Evolutionary conservation across 2,888 invertebrate species (phyloP), one percentile per base, ranked within the genome.

Genomic region (Odontomyia ornata): DNA sequence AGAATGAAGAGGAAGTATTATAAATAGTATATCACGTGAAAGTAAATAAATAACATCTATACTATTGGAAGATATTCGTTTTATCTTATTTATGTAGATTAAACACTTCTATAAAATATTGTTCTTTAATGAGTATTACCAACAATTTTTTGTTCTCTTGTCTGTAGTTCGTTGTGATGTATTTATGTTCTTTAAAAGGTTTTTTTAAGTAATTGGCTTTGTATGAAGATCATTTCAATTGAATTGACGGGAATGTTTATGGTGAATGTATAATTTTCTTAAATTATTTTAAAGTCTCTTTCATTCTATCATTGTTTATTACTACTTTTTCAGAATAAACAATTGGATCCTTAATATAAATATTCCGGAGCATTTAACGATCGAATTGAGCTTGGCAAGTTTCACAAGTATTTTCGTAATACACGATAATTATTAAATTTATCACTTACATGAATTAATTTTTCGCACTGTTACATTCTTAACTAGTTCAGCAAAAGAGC

Each of bases 381-480:
- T 47, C 47, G 27, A 46, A 69, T 47, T 69, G 69, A 69, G 69
- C 69, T 69, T 69, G 69, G 69, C 69, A 69, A 69, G 69, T 30
- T 23, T 47, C 25, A n/a, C 15, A 30, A 2, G 25, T n/a, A 23
- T 60, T 60, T 23, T 13, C 11, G 57, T 25, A 18, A 15, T n/a
- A 28, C 28, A 60, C 25, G n/a, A n/a, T n/a, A n/a, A n/a, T n/a
- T n/a, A n/a, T 13, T 27, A 2, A 43, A 11, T n/a, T 27, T 5
- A 36, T 27, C 15, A 47, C 7, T 21, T 21, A 21, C 65, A 65
- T 11, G 11, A 69, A 23, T 21, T 23, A 15, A 11, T 18, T 46
- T 69, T 27, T 47, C n/a, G 65, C 18, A 21, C 15, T 11, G 11
- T 36, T 36, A n/a, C 15, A 65, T 25, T 36, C 43, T 43, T 65